A percentile compares a stretch with the other conserved stretches of the same genome.
These are phyloP conservation scores for Philaethria dido DNA, from an alignment of 2,888 invertebrate genomes.

Conservation along the genomic window DNA sequence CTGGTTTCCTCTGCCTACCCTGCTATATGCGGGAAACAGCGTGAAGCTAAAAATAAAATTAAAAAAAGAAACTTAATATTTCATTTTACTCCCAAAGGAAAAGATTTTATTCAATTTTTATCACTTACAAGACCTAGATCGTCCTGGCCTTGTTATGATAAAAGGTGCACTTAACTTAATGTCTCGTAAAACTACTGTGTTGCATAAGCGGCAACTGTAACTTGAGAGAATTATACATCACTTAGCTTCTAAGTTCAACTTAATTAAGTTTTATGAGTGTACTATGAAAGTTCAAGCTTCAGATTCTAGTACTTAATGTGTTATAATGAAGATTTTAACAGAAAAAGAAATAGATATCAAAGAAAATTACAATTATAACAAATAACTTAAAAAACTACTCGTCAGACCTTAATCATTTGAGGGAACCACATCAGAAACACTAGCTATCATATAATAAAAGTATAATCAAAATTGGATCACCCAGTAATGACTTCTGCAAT, in stretches of 20 bases:
- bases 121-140: background rate
- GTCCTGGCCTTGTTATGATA: constrained; percentile 20
- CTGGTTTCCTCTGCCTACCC: too few species aligned
- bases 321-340: too few species aligned
- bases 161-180: constrained; percentile 18
- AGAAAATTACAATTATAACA: too few species aligned
- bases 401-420: too few species aligned
- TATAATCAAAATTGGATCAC: too few species aligned
- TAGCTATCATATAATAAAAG: too few species aligned
- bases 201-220: constrained; percentile 19
- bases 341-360: too few species aligned
- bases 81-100: background rate
- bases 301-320: background rate
- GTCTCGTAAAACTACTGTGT: constrained; percentile 15
- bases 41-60: too few species aligned
- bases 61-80: background rate
- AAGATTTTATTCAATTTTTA: background rate
- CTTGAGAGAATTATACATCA: background rate
- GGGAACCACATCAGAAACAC: too few species aligned
- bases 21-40: too few species aligned
- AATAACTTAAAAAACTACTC: too few species aligned
- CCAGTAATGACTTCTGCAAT: too few species aligned
- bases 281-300: background rate
- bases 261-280: background rate
- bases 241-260: background rate